Evolutionary conservation across 2,888 invertebrate species (phyloP).

Genomic region (Epinotia bilunana): DNA sequence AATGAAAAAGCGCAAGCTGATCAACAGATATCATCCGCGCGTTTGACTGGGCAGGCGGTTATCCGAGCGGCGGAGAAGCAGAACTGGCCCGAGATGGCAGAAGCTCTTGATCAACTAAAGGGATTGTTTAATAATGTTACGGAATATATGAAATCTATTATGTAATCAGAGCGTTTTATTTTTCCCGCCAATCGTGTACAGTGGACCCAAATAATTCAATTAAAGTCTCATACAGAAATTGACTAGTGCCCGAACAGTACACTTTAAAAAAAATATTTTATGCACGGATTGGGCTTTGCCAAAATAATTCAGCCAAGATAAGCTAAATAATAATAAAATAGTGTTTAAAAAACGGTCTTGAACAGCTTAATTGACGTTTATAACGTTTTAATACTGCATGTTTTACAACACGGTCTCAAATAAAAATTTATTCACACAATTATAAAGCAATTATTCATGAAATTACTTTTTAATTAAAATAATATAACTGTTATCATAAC

Average conservation of each 20-base stretch:
- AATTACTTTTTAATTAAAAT: not conserved
- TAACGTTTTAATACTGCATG: conserved; percentile 31
- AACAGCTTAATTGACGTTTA: conserved; percentile 28
- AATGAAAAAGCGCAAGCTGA: conserved; percentile 81
- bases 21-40: conserved; percentile 84
- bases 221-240: not conserved
- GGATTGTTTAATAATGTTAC: conserved; percentile 64
- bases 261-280: not conserved
- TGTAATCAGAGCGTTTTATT: conserved; percentile 59
- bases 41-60: conserved; percentile 84
- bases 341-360: not conserved
- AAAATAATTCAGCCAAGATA: not conserved
- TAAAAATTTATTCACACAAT: not conserved
- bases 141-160: conserved; percentile 76
- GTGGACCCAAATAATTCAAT: not conserved
- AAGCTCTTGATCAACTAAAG: conserved; percentile 64
- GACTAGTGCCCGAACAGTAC: not conserved
- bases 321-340: not conserved
- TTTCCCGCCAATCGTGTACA: conserved; percentile 18
- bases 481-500: not conserved
- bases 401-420: not conserved
- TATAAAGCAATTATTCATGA: not conserved
- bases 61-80: conserved; percentile 77
- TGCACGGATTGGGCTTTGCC: not conserved
- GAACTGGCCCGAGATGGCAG: conserved; percentile 73